Evolutionary conservation across 2,113 vertebrate species (phyloP), one percentile per base, ranked within the genome.

Genomic region (Colistium nudipinnis): DNA sequence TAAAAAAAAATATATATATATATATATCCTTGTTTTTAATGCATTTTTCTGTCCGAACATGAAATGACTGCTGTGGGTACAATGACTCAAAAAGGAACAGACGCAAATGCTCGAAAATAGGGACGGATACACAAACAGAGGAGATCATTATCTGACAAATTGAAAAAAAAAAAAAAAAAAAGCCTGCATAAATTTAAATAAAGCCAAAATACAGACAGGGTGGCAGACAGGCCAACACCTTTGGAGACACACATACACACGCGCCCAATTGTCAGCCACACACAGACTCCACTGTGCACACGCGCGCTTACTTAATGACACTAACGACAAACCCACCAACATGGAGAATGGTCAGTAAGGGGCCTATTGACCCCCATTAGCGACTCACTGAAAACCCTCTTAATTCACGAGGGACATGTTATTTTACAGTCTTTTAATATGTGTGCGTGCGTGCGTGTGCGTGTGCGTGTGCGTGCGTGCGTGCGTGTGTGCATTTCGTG

Each of bases 281-380:
- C 64, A 36, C 57, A 49, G 39, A 57, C n/a, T 25, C 43, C n/a
- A 61, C 41, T 39, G 51, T 35, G 20, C 17, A 73, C 53, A 69
- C 45, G 41, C 19, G 27, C 64, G 60, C 52, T 78, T 67, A 41
- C 31, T 39, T 10, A 7, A 60, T 76, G 72, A 78, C 64, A 84
- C 10, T 81, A 84, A 89, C 38, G 59, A 75, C 64, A 78, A 74
- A 81, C 62, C 53, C 68, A 61, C 72, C 75, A 83, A 80, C 78
- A 74, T 53, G 24, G 64, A 38, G 33, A 80, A 74, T 28, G n/a
- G 83, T 82, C 81, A 82, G 74, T 36, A 70, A 69, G 67, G 47
- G 78, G 52, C 69, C 73, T 78, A 83, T 83, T 87, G 79, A 81
- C 76, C n/a, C n/a, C n/a, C 66, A 45, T 45, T 22, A 45, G n/a